A percentile compares a stretch with the other conserved stretches of the same genome.
phyloP scores from a whole-genome alignment of 2,113 vertebrate species.

The Bombycilla garrulus region DNA sequence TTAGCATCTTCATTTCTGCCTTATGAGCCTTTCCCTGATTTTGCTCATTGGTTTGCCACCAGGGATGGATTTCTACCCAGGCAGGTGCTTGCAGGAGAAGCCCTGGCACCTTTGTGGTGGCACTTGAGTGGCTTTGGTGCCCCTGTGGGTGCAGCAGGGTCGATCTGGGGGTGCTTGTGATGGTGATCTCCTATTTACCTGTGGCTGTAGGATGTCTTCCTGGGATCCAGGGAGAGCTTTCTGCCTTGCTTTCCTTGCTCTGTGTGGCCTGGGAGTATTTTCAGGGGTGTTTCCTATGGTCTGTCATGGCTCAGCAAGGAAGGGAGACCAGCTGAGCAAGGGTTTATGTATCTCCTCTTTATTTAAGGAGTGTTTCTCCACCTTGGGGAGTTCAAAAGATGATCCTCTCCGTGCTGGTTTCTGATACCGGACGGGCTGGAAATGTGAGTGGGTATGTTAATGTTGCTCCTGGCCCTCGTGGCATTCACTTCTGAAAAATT shows the following conservation, averaged over 20 bases:
- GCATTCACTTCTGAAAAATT: not conserved
- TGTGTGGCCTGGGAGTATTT: not conserved
- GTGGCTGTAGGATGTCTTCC: not conserved
- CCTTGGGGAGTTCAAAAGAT: not conserved
- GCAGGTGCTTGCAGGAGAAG: not conserved
- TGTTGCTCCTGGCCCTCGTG: not conserved
- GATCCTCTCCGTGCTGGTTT: not conserved
- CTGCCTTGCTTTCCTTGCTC: not conserved
- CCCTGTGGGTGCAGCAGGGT: not conserved
- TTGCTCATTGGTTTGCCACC: not conserved
- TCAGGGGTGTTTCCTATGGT: not conserved
- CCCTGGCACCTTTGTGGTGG: not conserved
- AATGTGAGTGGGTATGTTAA: constrained; percentile 20
- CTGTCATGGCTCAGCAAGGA: not conserved
- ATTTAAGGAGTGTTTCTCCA: not conserved
- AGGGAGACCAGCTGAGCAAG: not conserved
- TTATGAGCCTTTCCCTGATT: not conserved
- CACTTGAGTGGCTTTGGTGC: not conserved
- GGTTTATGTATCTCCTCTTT: not conserved
- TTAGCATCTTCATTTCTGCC: not conserved
- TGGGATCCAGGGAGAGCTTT: fast-evolving
- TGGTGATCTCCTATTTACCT: not conserved
- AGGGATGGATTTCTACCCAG: not conserved
- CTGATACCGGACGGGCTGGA: not conserved
- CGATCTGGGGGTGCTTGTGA: not conserved